Evolutionary conservation across 2,113 vertebrate species (phyloP), one percentile per base, ranked within the genome.

Genomic region (Zapus hudsonius): DNA sequence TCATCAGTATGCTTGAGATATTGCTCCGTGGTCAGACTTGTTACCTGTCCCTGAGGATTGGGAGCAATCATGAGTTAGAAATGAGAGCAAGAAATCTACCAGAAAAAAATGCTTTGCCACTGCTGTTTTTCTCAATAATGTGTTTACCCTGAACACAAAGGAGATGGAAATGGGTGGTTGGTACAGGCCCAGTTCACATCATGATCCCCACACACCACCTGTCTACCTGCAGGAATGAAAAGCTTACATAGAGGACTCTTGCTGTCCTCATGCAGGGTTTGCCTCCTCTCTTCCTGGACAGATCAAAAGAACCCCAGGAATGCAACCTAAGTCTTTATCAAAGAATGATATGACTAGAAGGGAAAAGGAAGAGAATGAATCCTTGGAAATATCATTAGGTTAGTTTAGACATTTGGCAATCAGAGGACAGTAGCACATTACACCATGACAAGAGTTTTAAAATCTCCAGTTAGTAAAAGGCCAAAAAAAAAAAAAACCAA

Each of bases 91-190:
- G 94, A 97, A 96, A 90, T 91, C 76, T 79, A 95, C 87, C 44
- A 94, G 88, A 96, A 97, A 94, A 96, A n/a, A 97, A 94, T 96
- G 74, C 79, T 76, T 93, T 96, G 90, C 94, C 87, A 96, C n/a
- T 80, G 59, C 22, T 72, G 92, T 85, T 84, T 66, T 91, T 85
- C 74, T 73, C 31, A 87, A 66, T 85, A 74, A 67, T 40, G 89
- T 90, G 73, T 86, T 90, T 81, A 94, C 27, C 38, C 69, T 78
- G 59, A 76, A 42, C 92, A 73, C 36, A 27, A 61, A 83, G 31
- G 38, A 91, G 74, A 93, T 93, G 63, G n/a, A 89, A 94, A 64
- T n/a, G 31, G 0, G 40, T 11, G 64, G 12, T 44, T 8, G 55
- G 42, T 19, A 15, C 7, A 2, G 42, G 40, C 70, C 1, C 38